Evolutionary conservation across 2,888 invertebrate genomes (phyloP).

Genomic region (Tetheella fluctuosa): DNA sequence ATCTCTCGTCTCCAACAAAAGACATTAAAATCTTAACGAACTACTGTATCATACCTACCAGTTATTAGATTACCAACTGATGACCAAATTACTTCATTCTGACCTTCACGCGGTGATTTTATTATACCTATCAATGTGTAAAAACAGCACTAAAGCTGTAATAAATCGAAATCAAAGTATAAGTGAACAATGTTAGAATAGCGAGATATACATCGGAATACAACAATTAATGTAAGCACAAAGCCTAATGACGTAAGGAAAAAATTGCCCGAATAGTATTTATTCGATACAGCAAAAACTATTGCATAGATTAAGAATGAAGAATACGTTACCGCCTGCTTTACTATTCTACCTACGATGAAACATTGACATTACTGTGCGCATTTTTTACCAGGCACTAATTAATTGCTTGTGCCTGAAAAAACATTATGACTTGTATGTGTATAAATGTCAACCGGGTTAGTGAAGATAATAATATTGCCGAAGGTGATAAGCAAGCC

Average conservation of each 20-base stretch:
- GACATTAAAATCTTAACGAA: neutral
- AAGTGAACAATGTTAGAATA: slow-evolving; percentile 35
- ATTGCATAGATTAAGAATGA: slow-evolving; percentile 18
- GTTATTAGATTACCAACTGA: neutral
- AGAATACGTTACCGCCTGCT: neutral
- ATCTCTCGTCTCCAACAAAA: neutral
- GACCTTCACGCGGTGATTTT: slow-evolving; percentile 30
- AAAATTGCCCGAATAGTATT: slow-evolving; percentile 55
- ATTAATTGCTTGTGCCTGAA: too few species aligned
- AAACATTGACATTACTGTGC: too few species aligned
- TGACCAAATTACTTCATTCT: neutral
- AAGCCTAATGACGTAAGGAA: slow-evolving; percentile 70
- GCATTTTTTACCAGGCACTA: too few species aligned
- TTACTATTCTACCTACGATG: neutral
- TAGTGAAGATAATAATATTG: too few species aligned
- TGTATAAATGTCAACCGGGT: too few species aligned
- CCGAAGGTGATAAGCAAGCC: too few species aligned
- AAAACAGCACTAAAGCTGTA: slow-evolving; percentile 30
- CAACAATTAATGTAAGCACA: slow-evolving; percentile 70
- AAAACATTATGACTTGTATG: too few species aligned
- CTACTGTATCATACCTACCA: neutral
- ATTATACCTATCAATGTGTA: slow-evolving; percentile 23
- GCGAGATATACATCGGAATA: slow-evolving; percentile 40
- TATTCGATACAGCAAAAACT: slow-evolving; percentile 49
- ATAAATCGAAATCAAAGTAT: slow-evolving; percentile 33